Evolutionary conservation across 2,113 vertebrate species (phyloP).

Genomic region (Dermatemys mawii): DNA sequence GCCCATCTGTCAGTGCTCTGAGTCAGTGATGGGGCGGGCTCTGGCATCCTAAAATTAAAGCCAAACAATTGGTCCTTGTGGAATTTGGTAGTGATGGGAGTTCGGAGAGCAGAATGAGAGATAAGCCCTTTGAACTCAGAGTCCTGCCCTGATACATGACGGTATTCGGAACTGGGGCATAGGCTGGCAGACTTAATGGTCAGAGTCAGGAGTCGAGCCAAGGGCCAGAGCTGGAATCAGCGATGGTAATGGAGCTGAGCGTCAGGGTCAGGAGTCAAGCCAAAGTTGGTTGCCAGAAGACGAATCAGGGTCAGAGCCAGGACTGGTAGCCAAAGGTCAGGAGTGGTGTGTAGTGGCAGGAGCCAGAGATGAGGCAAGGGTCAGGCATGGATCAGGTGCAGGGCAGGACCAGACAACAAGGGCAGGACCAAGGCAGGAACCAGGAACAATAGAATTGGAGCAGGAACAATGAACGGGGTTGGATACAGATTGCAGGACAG

Average conservation of each 20-base stretch:
- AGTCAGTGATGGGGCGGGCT: neutral
- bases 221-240: neutral
- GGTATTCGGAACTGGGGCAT: neutral
- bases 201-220: neutral
- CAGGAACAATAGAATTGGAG: too few relatives aligned
- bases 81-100: neutral
- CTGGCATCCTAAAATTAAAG: neutral
- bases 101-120: neutral
- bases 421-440: neutral
- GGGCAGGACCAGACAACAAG: too few relatives aligned
- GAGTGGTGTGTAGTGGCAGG: neutral
- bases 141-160: neutral
- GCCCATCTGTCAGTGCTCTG: neutral
- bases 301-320: neutral
- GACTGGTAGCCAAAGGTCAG: neutral
- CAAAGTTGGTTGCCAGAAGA: neutral
- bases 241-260: neutral
- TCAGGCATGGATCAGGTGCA: too few relatives aligned
- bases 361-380: too few relatives aligned
- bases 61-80: too few relatives aligned
- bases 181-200: neutral
- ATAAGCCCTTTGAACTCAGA: neutral
- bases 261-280: neutral
- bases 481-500: neutral
- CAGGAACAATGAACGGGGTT: neutral